Conservation (phyloP, 1,140 invertebrate species). For the Dendroctonus valens region DNA sequence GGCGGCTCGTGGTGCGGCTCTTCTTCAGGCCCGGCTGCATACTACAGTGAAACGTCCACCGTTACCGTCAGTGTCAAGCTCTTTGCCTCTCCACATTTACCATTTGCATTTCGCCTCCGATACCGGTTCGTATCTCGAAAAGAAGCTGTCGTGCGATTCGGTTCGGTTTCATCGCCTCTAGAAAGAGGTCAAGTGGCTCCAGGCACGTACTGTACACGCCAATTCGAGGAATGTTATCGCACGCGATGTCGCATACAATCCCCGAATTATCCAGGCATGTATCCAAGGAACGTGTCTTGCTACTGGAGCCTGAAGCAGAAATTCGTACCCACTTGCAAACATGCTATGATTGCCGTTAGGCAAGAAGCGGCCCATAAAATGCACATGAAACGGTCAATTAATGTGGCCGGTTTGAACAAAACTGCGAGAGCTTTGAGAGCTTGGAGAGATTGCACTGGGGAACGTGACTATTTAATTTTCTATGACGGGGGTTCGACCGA, state of each 20-base stretch:
- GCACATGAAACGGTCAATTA: constrained; percentile 66
- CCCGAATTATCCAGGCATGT: constrained; percentile 91
- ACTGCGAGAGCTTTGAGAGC: constrained; percentile 68
- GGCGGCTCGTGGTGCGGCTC: constrained; percentile 82
- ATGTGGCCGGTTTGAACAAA: constrained; percentile 63
- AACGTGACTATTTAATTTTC: constrained; percentile 79
- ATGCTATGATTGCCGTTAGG: constrained; percentile 81
- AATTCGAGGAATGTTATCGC: constrained; percentile 83
- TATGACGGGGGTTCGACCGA: constrained; percentile 79
- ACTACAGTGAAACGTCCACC: constrained; percentile 81
- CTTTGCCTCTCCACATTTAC: constrained; percentile 61
- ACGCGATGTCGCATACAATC: constrained; percentile 77
- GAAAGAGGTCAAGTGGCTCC: constrained; percentile 78
- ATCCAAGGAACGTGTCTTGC: constrained; percentile 83
- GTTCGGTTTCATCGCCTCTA: constrained; percentile 66
- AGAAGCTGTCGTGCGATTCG: constrained; percentile 76
- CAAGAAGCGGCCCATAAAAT: constrained; percentile 71
- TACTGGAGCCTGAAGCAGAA: constrained; percentile 78
- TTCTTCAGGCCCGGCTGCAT: constrained; percentile 71
- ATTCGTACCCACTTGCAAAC: constrained; percentile 80
- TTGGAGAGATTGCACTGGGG: constrained; percentile 79
- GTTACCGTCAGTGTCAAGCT: constrained; percentile 76
- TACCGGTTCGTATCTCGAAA: constrained; percentile 74
- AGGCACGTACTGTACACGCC: constrained; percentile 82
- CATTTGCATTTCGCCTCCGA: constrained; percentile 72